Conservation (phyloP, 2,888 invertebrate species). For the Margaritifera margaritifera region DNA sequence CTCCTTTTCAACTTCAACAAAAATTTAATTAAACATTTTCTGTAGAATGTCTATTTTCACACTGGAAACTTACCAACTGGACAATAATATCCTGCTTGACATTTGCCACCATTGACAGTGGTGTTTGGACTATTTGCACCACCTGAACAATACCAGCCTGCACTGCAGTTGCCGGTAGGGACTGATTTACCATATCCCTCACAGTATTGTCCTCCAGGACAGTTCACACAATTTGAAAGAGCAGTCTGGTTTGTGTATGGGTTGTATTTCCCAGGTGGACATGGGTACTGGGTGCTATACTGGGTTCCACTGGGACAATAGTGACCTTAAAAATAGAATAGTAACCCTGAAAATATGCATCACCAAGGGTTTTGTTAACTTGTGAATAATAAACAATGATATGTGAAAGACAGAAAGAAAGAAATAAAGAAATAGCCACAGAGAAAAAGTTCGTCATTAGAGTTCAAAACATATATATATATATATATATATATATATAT, state of each 20-base stretch:
- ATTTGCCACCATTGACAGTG: slow-evolving; percentile 61
- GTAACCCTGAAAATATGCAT: neutral
- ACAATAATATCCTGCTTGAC: slow-evolving; percentile 64
- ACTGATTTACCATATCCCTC: slow-evolving; percentile 60
- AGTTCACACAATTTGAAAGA: slow-evolving; percentile 53
- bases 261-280: slow-evolving; percentile 67
- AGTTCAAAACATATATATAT: no score
- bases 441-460: no score
- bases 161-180: slow-evolving; percentile 62
- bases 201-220: slow-evolving; percentile 68
- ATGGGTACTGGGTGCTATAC: slow-evolving; percentile 58
- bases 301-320: slow-evolving; percentile 67
- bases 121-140: slow-evolving; percentile 58
- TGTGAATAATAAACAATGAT: no score
- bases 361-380: neutral
- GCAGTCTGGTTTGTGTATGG: slow-evolving; percentile 42
- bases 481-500: no score
- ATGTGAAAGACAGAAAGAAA: no score
- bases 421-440: no score
- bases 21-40: neutral
- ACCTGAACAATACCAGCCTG: slow-evolving; percentile 65
- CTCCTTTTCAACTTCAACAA: no score
- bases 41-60: neutral
- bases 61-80: slow-evolving; percentile 54
- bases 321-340: slow-evolving; percentile 48